Conservation (phyloP, 2,797 vertebrate species). For the Sphenopsis melanotis region DNA sequence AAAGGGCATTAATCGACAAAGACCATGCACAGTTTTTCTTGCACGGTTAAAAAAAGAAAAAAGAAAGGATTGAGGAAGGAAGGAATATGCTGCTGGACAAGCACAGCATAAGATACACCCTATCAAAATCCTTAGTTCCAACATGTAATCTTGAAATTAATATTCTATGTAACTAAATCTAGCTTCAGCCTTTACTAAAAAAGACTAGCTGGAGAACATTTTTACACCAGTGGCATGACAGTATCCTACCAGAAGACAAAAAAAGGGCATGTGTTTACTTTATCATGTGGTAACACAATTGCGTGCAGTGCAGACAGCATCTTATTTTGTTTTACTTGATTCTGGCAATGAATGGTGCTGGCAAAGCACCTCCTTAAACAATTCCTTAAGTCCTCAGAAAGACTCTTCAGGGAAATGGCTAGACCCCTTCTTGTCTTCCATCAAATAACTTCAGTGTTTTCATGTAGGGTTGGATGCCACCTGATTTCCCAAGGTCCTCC, state of each 20-base stretch:
- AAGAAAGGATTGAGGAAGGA: neutral
- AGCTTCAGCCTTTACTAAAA: conserved; percentile 51
- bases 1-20: conserved; percentile 70
- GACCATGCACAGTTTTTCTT: conserved; percentile 87
- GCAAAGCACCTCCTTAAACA: conserved; percentile 34
- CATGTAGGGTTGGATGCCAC: conserved; percentile 27
- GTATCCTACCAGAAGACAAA: conserved; percentile 19
- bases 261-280: neutral
- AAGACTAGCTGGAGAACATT: conserved; percentile 49
- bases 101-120: conserved; percentile 52
- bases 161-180: conserved; percentile 46
- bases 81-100: conserved; percentile 58
- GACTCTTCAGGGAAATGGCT: conserved; percentile 32
- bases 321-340: conserved; percentile 21
- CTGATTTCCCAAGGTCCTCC: conserved; percentile 56
- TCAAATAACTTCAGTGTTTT: neutral
- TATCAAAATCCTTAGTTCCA: conserved; percentile 62
- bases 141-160: conserved; percentile 61
- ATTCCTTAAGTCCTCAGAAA: conserved; percentile 57
- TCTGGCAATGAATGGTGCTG: conserved; percentile 49
- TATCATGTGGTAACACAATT: neutral
- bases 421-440: conserved; percentile 46
- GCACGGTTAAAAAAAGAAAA: conserved; percentile 58
- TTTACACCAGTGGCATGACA: conserved; percentile 20
- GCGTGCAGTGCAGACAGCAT: conserved; percentile 23